Percentiles rank a stretch among this genome's conserved stretches.
These are phyloP conservation scores for Mirza zaza DNA, from an alignment of 2,113 vertebrate genomes.

Conservation along the genomic window DNA sequence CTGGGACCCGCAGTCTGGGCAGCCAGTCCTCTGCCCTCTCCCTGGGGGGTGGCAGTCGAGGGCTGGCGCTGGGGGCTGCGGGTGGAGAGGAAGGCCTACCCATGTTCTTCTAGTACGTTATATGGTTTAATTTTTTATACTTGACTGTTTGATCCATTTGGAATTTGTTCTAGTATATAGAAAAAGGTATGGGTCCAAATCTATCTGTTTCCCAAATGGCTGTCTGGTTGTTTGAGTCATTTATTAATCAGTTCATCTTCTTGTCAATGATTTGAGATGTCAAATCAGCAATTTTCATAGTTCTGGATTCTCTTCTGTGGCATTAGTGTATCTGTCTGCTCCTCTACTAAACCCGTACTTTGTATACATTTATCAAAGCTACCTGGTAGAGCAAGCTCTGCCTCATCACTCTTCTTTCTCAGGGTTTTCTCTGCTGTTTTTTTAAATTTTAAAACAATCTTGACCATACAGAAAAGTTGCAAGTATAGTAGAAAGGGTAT, in stretches of 20 bases:
- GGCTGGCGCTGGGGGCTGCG: not conserved
- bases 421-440: not conserved
- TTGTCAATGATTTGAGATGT: not conserved
- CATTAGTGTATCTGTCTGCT: not conserved
- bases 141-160: not conserved
- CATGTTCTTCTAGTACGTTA: not conserved
- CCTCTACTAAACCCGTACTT: too few relatives aligned
- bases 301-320: not conserved
- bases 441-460: not conserved
- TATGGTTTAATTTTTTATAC: not conserved
- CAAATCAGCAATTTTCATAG: not conserved
- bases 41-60: not conserved
- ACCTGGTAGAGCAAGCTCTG: too few relatives aligned
- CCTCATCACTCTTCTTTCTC: not conserved
- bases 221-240: not conserved
- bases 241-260: not conserved
- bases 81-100: too few relatives aligned
- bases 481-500: not conserved
- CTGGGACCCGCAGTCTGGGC: not conserved
- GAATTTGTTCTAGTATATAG: not conserved
- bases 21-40: not conserved
- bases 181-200: not conserved
- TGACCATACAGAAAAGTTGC: not conserved
- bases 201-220: not conserved
- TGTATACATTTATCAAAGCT: not conserved